phyloP scores from a whole-genome alignment of 2,797 vertebrate genomes.

The Pogoniulus pusillus region DNA sequence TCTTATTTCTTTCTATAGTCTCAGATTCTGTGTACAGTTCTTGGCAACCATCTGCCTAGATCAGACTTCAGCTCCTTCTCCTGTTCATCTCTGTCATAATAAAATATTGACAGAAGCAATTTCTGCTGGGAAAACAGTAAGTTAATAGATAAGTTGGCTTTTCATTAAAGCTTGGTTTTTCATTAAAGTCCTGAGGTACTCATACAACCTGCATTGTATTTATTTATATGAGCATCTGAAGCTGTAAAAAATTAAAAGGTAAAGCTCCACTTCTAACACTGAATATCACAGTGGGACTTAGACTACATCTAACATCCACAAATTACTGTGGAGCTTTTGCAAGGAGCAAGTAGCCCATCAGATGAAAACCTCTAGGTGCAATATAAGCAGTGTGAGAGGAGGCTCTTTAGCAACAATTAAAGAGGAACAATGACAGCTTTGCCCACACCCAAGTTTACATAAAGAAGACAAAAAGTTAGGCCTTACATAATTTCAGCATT shows the following conservation, averaged over 20 bases:
- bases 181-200: background rate
- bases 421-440: background rate
- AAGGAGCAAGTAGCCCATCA: background rate
- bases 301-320: background rate
- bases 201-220: background rate
- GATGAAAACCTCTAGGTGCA: background rate
- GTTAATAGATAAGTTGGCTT: background rate
- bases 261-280: background rate
- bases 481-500: background rate
- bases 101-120: conserved; percentile 32
- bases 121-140: background rate
- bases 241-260: background rate
- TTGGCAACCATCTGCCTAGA: conserved; percentile 17
- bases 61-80: conserved; percentile 17
- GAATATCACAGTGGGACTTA: background rate
- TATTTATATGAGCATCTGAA: background rate
- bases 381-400: background rate
- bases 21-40: background rate
- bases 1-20: background rate
- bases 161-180: conserved; percentile 6
- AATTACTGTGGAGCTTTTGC: background rate
- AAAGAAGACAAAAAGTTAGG: background rate
- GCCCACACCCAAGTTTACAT: background rate
- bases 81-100: background rate
- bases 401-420: background rate